Evolutionary conservation across 2,797 vertebrate species (phyloP).

Genomic region (Coregonus sp.): DNA sequence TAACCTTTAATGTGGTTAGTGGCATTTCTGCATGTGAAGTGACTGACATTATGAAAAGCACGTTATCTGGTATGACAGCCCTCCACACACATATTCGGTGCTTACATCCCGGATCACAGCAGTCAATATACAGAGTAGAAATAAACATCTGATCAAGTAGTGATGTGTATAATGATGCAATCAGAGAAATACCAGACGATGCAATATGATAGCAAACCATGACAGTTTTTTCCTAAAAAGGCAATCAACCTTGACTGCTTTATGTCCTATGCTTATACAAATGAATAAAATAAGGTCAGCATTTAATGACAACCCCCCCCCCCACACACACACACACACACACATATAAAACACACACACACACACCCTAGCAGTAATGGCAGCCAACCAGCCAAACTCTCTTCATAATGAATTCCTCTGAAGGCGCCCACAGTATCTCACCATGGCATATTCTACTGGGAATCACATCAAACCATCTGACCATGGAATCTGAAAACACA

Average conservation of each 20-base stretch:
- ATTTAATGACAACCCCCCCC: not conserved
- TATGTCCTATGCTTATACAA: slow-evolving; percentile 24
- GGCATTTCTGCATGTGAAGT: not conserved
- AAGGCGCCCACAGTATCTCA: slow-evolving; percentile 49
- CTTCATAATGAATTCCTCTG: slow-evolving; percentile 46
- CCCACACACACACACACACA: too few relatives aligned
- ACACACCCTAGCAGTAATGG: not conserved
- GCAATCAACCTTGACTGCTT: slow-evolving; percentile 17
- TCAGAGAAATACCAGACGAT: not conserved
- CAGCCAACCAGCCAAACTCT: slow-evolving; percentile 9
- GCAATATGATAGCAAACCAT: slow-evolving; percentile 13
- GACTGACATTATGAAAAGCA: not conserved
- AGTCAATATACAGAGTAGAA: not conserved
- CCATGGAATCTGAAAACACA: slow-evolving; percentile 9
- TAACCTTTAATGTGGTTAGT: not conserved
- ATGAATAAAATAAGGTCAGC: slow-evolving; percentile 21
- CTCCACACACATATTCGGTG: slow-evolving; percentile 4
- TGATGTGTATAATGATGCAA: not conserved
- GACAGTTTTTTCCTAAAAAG: slow-evolving; percentile 10
- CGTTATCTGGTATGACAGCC: not conserved
- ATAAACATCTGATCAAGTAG: not conserved
- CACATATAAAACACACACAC: too few relatives aligned
- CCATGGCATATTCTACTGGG: slow-evolving; percentile 21
- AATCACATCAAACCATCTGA: slow-evolving; percentile 48
- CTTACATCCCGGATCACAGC: not conserved